A percentile compares a stretch with the other conserved stretches of the same genome.
Conservation (phyloP, 2,888 invertebrate species). For the Poecilus cupreus region DNA sequence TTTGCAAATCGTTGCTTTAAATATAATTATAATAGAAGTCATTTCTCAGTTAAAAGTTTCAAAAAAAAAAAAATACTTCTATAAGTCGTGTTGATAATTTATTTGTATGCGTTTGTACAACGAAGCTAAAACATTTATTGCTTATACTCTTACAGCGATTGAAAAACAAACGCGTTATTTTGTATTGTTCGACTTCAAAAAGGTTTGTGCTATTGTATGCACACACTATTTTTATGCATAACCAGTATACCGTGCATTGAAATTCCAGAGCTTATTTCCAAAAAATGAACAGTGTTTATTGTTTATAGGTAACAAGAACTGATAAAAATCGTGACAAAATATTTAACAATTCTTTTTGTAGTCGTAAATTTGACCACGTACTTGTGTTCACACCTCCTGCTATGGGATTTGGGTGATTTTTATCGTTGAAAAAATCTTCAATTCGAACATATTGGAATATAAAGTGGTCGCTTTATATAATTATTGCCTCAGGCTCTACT, state of each 20-base stretch:
- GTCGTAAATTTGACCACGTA: background rate
- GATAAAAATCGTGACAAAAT: background rate
- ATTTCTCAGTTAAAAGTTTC: too few species aligned
- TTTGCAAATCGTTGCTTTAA: too few species aligned
- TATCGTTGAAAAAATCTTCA: too few species aligned
- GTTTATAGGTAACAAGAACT: background rate
- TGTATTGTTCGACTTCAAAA: background rate
- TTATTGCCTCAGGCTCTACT: too few species aligned
- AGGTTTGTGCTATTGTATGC: background rate
- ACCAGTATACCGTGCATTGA: background rate
- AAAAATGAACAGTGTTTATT: background rate
- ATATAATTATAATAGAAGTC: too few species aligned
- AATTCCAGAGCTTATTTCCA: background rate
- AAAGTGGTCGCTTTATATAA: too few species aligned
- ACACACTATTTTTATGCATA: background rate
- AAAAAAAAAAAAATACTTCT: too few species aligned
- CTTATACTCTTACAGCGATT: background rate
- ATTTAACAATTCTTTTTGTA: slow-evolving; percentile 1
- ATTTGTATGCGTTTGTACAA: too few species aligned
- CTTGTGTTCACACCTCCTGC: background rate
- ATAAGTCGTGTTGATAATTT: too few species aligned
- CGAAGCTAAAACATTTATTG: background rate
- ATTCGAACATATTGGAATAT: too few species aligned
- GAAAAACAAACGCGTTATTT: background rate
- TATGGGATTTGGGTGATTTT: too few species aligned